Base-by-base conservation (phyloP, 2,888 invertebrate genomes). In the Drosophila monieri region DNA sequence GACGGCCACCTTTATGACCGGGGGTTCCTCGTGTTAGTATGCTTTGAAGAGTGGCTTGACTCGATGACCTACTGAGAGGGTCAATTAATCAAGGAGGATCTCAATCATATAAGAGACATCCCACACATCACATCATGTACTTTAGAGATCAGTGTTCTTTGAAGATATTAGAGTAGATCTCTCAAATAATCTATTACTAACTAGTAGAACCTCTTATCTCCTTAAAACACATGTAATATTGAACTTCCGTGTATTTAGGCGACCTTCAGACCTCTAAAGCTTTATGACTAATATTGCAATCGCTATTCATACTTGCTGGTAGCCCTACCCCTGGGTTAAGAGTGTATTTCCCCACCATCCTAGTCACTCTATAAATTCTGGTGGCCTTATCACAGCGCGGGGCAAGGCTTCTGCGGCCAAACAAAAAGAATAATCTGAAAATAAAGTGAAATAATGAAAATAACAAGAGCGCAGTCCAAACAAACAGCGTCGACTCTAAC, bases 1-100 rank as follows among this genome's bases (percentile, higher is more conserved):
- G 67, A 85, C 91, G 49, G 90, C 91, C 56, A 83, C 88, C 47
- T 90, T 91, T 70, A 89, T 91, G 86, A 88, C 85, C 69, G 89
- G 89, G 37, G 91, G 89, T 46, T 80, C 85, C 73, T 89, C 87
- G 71, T 77, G 91, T 91, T 89, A 89, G 91, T 91, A 90, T 77
- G 54, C 51, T 27, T 47, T 9, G 6, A 12, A 2, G 3, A 18
- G 15, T 18, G 18, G 18, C 1, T 18, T 18, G 18, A 18, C n/a
- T n/a, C n/a, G n/a, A n/a, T n/a, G n/a, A n/a, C n/a, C n/a, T n/a
- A 27, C 43, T 23, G 15, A 15, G 3, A 49, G 43, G 43, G 49
- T 12, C 35, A 60, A 48, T 51, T 39, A 66, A 25, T 44, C 30
- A 46, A 46, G n/a, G 46, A 46, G 67, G 10, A 41, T 21, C 21